phyloP scores from a whole-genome alignment of 1,140 invertebrate genomes.

The Andrena cerasifolii region DNA sequence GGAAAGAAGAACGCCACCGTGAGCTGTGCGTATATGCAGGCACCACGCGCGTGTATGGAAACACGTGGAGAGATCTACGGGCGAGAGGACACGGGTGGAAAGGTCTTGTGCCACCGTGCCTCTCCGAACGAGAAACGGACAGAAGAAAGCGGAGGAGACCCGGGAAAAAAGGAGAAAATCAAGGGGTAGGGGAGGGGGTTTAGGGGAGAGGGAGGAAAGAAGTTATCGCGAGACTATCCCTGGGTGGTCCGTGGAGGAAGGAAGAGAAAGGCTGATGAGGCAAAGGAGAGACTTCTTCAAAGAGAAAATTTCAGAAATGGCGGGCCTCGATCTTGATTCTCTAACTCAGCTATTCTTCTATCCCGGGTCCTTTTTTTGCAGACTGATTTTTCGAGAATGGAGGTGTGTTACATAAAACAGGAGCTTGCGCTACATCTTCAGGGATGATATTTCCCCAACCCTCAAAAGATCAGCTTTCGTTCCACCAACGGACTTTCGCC shows the following conservation, averaged over 20 bases:
- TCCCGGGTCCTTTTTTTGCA: not conserved
- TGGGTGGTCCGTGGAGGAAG: slow-evolving; percentile 41
- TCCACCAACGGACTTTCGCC: slow-evolving; percentile 12
- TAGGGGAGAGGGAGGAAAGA: slow-evolving; percentile 62
- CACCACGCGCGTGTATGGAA: slow-evolving; percentile 12
- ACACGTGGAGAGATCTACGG: slow-evolving; percentile 41
- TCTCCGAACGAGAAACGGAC: slow-evolving; percentile 41
- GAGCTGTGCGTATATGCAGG: slow-evolving; percentile 24
- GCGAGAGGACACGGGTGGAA: slow-evolving; percentile 16
- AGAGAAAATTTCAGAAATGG: not conserved
- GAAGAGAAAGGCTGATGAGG: slow-evolving; percentile 12
- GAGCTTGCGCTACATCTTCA: no score
- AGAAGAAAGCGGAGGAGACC: slow-evolving; percentile 42
- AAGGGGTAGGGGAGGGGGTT: no score
- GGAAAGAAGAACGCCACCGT: slow-evolving; percentile 57
- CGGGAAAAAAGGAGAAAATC: slow-evolving; percentile 55
- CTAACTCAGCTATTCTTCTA: no score
- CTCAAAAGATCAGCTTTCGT: not conserved
- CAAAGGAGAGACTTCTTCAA: not conserved
- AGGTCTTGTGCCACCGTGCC: slow-evolving; percentile 53
- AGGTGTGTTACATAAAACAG: no score
- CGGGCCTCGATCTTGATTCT: no score
- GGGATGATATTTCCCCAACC: no score
- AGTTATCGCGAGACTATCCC: slow-evolving; percentile 48
- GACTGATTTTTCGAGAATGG: no score